phyloP scores from a whole-genome alignment of 1,140 invertebrate genomes.

The Drosophila teissieri region DNA sequence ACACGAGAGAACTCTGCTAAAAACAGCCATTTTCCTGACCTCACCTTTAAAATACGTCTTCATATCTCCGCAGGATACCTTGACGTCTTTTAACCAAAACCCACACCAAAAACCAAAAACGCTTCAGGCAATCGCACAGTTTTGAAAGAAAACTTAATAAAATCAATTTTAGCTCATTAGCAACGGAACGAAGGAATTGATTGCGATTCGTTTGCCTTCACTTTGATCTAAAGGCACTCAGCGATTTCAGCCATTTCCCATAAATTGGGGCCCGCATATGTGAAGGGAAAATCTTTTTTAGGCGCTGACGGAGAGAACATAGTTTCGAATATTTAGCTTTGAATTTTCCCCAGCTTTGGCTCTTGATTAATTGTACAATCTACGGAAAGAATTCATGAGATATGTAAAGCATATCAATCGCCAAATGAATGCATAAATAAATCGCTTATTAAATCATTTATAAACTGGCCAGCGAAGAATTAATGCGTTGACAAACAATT shows the following conservation, averaged over 20 bases:
- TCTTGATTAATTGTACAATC: conserved; percentile 70
- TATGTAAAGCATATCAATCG: conserved; percentile 50
- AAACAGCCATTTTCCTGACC: background rate
- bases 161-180: conserved; percentile 82
- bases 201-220: conserved; percentile 69
- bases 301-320: conserved; percentile 52
- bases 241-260: conserved; percentile 23
- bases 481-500: conserved; percentile 74
- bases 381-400: conserved; percentile 11
- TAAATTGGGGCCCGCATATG: conserved; percentile 42
- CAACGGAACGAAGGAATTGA: conserved; percentile 66
- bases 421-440: conserved; percentile 41
- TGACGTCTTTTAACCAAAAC: conserved; percentile 20
- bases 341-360: conserved; percentile 27
- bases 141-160: conserved; percentile 62
- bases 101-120: conserved; percentile 7
- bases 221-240: conserved; percentile 79
- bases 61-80: conserved; percentile 19
- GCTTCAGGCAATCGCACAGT: conserved; percentile 11
- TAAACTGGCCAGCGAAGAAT: conserved; percentile 47
- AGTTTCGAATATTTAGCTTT: conserved; percentile 48
- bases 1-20: background rate
- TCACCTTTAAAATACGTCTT: background rate
- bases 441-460: conserved; percentile 67
- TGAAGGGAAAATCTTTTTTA: conserved; percentile 16